Evolutionary conservation across 2,113 vertebrate genomes (phyloP), one percentile per base, ranked within the genome.

Genomic region (Platichthys stellatus): DNA sequence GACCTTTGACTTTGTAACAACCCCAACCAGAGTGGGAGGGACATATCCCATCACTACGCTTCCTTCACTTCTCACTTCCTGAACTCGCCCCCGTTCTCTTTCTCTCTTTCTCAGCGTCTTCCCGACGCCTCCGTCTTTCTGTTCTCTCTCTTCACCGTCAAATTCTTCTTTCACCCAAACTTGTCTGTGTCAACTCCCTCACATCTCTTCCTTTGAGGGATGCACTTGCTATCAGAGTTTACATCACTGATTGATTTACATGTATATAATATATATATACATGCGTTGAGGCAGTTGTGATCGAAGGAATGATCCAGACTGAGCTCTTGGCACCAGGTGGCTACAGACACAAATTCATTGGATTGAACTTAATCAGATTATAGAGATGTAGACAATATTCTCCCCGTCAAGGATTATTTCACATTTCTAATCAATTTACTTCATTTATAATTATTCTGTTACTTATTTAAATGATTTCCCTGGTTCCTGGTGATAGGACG

Each of bases 341-440:
- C 49, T 54, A n/a, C 53, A 72, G 21, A 58, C 63, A 49, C 51
- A 53, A 31, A 28, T 51, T 43, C 7, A 67, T 66, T 47, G 49
- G 20, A 20, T 23, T 3, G 60, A 49, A 51, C 43, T 3, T 23
- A 56, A 6, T 18, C 15, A 54, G 17, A 21, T n/a, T n/a, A 57
- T 23, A 23, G 4, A 26, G 31, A 31, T 31, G 31, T 8, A 6
- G 31, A 31, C 31, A 31, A 31, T 31, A 31, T 31, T 6, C 31
- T 31, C 31, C 31, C 31, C 6, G 31, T 7, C 31, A 31, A 31
- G 6, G 31, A 31, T 31, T 31, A 1, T 31, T 31, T 31, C 31
- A 31, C 31, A 31, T 31, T 7, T 31, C 31, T 31, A 47, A 47
- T 47, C 15, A 51, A 51, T 51, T 20, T 51, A 51, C 49, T 51